phyloP scores from a whole-genome alignment of 2,113 vertebrate species.

The Dromiciops gliroides region DNA sequence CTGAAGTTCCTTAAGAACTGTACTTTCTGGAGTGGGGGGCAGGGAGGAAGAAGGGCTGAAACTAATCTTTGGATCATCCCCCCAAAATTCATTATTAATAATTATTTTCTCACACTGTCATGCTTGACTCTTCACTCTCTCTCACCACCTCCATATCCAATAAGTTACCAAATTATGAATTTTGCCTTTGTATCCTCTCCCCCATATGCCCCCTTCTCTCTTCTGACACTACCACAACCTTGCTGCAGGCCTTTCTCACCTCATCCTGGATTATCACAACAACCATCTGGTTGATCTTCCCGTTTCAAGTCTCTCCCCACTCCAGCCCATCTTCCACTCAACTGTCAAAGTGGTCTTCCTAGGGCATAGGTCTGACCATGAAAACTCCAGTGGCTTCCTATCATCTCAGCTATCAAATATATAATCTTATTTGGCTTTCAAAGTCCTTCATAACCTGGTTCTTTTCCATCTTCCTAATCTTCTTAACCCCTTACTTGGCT shows the following conservation, averaged over 20 bases:
- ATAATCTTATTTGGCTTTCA: neutral
- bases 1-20: too few species aligned
- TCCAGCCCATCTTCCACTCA: neutral
- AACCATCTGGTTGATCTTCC: neutral
- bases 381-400: neutral
- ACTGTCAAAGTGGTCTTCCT: neutral
- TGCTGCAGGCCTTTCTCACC: neutral
- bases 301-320: neutral
- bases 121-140: neutral
- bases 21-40: too few species aligned
- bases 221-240: neutral
- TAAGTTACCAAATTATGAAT: neutral
- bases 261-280: neutral
- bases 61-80: too few species aligned
- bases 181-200: neutral
- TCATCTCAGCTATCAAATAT: neutral
- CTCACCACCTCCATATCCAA: neutral
- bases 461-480: neutral
- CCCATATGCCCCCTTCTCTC: neutral
- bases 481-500: neutral
- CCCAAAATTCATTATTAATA: too few species aligned
- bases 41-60: too few species aligned
- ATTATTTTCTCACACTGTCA: too few species aligned
- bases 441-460: neutral
- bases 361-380: neutral